These are phyloP conservation scores for Sinotaia quadrata DNA, from an alignment of 2,888 invertebrate genomes.

Conservation along the genomic window DNA sequence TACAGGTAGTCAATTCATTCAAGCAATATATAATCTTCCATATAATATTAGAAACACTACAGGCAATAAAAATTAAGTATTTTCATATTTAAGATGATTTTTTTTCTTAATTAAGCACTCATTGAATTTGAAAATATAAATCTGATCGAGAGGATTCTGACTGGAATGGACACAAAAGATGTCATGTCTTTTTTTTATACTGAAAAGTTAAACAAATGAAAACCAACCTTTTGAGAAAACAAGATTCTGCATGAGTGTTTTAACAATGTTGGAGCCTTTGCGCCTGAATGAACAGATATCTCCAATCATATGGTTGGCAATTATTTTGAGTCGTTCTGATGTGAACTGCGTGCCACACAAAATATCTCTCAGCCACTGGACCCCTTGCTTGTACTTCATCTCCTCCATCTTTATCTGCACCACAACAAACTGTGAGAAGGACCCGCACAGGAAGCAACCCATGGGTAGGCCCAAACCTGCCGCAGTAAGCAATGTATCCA, in stretches of 20 bases:
- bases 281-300: constrained; percentile 84
- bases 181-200: too few relatives aligned
- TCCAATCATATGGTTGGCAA: constrained; percentile 86
- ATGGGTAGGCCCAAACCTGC: constrained; percentile 79
- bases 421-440: constrained; percentile 76
- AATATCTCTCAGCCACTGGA: constrained; percentile 84
- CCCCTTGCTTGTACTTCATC: constrained; percentile 82
- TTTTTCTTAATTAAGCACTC: too few relatives aligned
- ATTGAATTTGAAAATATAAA: too few relatives aligned
- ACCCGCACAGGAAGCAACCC: constrained; percentile 80
- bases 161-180: too few relatives aligned
- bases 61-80: too few relatives aligned
- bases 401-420: constrained; percentile 79
- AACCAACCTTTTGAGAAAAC: constrained; percentile 76
- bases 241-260: constrained; percentile 77
- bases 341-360: constrained; percentile 82
- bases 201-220: not conserved
- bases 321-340: constrained; percentile 82
- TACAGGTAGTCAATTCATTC: too few relatives aligned
- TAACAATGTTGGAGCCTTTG: constrained; percentile 81
- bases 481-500: constrained; percentile 80
- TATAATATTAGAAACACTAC: too few relatives aligned
- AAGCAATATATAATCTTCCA: too few relatives aligned
- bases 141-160: too few relatives aligned
- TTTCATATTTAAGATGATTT: too few relatives aligned